phyloP scores from a whole-genome alignment of 2,888 invertebrate species.

The Andrena bucephala region DNA sequence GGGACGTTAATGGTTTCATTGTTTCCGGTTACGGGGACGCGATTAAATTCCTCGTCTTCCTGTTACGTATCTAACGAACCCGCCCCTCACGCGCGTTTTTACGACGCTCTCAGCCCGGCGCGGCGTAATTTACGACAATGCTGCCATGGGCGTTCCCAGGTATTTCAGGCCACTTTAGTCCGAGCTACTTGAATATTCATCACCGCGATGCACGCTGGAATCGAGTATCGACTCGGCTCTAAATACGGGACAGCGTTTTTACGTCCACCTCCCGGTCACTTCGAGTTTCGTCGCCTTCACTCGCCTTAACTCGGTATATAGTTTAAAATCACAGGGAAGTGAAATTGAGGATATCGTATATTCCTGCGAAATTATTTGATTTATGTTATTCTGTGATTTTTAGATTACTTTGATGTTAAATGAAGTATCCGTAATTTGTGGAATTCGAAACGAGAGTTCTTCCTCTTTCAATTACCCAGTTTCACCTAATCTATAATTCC shows the following conservation, averaged over 20 bases:
- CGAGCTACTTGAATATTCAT: background rate
- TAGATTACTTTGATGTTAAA: too few species aligned
- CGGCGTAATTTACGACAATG: background rate
- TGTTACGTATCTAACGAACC: constrained; percentile 19
- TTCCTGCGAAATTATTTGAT: too few species aligned
- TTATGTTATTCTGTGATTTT: too few species aligned
- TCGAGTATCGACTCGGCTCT: background rate
- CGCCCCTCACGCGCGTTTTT: constrained; percentile 7
- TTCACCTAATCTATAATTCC: too few species aligned
- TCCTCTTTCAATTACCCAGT: too few species aligned
- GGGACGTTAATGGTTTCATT: constrained; percentile 38
- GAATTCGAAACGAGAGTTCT: too few species aligned
- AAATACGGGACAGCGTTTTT: background rate
- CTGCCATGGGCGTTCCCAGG: background rate
- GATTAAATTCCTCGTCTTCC: constrained; percentile 23
- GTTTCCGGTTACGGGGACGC: constrained; percentile 19
- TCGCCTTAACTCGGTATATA: too few species aligned
- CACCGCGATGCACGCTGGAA: background rate
- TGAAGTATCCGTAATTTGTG: too few species aligned
- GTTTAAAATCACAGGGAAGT: too few species aligned
- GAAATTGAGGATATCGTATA: too few species aligned
- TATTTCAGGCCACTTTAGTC: constrained; percentile 13
- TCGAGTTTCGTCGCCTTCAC: too few species aligned
- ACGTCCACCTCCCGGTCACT: background rate
- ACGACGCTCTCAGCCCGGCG: constrained; percentile 13